These are phyloP conservation scores for Gymnobelideus leadbeateri DNA, from an alignment of 2,113 vertebrate species.

Conservation along the genomic window DNA sequence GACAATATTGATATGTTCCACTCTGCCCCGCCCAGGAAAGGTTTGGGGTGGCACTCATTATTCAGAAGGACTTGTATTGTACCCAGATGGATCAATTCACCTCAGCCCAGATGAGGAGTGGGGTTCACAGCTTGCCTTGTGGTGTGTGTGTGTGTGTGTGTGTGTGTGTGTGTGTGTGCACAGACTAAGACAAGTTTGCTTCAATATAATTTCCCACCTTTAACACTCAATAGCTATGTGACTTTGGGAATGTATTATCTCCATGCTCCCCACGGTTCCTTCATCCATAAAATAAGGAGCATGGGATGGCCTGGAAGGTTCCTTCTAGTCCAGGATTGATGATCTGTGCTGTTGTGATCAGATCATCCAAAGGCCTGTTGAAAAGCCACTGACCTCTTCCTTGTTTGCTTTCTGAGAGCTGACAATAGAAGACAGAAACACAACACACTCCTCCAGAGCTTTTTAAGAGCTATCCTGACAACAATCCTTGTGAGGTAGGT, in stretches of 20 bases:
- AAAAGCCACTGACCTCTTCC: conserved; percentile 29
- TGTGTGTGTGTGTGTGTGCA: background rate
- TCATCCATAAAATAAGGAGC: background rate
- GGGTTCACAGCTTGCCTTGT: background rate
- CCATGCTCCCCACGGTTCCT: background rate
- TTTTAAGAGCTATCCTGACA: background rate
- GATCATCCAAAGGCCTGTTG: background rate
- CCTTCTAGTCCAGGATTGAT: background rate
- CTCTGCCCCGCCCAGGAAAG: background rate
- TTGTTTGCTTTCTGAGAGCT: conserved; percentile 59
- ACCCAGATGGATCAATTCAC: background rate
- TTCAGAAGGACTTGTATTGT: background rate
- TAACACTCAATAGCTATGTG: background rate
- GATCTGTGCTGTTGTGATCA: background rate
- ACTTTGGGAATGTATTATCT: background rate
- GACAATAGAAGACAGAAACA: conserved; percentile 3
- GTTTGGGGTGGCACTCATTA: background rate
- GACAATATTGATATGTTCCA: background rate
- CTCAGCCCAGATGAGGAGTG: background rate
- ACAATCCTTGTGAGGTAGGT: background rate
- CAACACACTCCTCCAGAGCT: background rate
- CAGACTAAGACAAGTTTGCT: background rate
- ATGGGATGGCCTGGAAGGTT: conserved; percentile 8
- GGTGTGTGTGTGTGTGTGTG: background rate
- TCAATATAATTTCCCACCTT: background rate